Percentiles rank a stretch among this genome's conserved stretches.
phyloP scores from a whole-genome alignment of 2,797 vertebrate genomes.

The Melanotaenia parkinsoni region DNA sequence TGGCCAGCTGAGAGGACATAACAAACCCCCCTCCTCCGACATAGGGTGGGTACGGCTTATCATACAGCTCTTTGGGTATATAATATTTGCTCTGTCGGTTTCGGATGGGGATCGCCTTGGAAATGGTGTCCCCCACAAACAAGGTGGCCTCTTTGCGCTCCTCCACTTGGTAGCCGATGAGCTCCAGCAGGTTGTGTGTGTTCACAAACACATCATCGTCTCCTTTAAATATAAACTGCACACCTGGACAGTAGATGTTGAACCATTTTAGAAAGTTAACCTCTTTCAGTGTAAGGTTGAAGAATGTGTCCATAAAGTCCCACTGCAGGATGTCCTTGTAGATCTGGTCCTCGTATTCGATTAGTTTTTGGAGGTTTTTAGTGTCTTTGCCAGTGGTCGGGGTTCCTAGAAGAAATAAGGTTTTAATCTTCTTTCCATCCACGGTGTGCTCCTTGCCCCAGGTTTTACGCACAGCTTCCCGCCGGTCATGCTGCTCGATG shows the following conservation, averaged over 20 bases:
- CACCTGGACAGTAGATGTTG: conserved; percentile 80
- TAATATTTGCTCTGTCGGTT: conserved; percentile 89
- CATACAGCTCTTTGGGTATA: conserved; percentile 85
- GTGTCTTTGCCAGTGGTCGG: conserved; percentile 81
- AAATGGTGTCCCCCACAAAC: conserved; percentile 89
- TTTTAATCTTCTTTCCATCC: conserved; percentile 76
- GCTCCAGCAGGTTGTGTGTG: conserved; percentile 84
- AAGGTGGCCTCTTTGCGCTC: conserved; percentile 67
- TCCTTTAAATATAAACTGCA: conserved; percentile 87
- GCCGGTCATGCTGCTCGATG: conserved; percentile 86
- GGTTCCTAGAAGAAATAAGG: conserved; percentile 84
- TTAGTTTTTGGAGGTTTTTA: conserved; percentile 84
- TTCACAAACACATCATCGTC: conserved; percentile 91
- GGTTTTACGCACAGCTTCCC: conserved; percentile 84
- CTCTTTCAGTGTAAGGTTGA: conserved; percentile 88
- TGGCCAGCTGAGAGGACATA: conserved; percentile 80
- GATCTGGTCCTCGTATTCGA: conserved; percentile 84
- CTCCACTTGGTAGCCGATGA: conserved; percentile 76
- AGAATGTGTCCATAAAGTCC: conserved; percentile 91
- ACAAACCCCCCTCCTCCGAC: conserved; percentile 88
- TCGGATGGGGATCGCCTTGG: conserved; percentile 85
- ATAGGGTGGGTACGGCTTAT: conserved; percentile 86
- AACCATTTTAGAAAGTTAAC: conserved; percentile 90
- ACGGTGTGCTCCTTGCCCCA: conserved; percentile 81
- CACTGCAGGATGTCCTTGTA: conserved; percentile 88